Conservation (phyloP, 2,113 vertebrate genomes). For the Burhinus oedicnemus region DNA sequence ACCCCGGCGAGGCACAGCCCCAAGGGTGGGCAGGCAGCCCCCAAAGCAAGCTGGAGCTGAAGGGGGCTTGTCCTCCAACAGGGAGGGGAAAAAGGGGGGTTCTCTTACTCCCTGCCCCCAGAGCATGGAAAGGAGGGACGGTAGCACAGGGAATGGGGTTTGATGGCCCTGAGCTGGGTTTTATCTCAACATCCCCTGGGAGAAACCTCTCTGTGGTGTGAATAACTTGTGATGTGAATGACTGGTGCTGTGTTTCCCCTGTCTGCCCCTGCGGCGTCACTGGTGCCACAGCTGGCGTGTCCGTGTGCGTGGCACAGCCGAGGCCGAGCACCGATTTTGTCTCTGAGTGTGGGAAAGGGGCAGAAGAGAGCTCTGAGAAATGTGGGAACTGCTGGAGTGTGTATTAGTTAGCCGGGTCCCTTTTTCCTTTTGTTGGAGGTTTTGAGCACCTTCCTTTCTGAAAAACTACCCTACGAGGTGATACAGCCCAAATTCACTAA, state of each 20-base stretch:
- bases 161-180: neutral
- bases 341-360: neutral
- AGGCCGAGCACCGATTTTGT: accelerated
- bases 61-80: neutral
- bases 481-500: neutral
- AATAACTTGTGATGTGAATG: neutral
- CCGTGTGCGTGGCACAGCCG: accelerated
- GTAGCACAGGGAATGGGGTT: neutral
- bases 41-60: neutral
- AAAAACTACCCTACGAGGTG: neutral
- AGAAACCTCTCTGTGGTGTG: neutral
- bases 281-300: accelerated
- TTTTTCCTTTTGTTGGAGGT: neutral
- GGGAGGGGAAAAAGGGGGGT: neutral
- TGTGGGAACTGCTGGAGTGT: neutral
- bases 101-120: neutral
- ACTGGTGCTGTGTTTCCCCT: neutral
- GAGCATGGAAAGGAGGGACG: accelerated
- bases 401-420: neutral
- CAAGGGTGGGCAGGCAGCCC: neutral
- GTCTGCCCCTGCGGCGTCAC: neutral
- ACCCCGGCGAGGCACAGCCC: accelerated
- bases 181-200: neutral
- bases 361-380: neutral
- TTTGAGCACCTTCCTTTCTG: neutral